A percentile compares a stretch with the other conserved stretches of the same genome.
These are phyloP conservation scores for Pachyseris speciosa DNA, from an alignment of 64 coral and sea anemone species.

Conservation along the genomic window DNA sequence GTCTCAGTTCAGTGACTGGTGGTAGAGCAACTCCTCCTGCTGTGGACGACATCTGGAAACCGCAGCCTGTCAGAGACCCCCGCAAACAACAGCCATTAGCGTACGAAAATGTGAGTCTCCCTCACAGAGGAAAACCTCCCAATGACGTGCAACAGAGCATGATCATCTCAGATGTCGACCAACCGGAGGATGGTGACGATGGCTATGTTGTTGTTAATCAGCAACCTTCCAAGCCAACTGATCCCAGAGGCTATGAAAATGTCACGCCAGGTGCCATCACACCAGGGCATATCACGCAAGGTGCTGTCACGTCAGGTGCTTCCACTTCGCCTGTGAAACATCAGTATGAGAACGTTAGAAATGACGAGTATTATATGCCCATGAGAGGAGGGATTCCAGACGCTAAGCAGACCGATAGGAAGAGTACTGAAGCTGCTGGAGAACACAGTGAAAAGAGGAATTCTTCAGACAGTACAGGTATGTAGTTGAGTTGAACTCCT, in stretches of 20 bases:
- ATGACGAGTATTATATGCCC: background rate
- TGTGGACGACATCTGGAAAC: conserved; percentile 2
- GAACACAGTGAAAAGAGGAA: background rate
- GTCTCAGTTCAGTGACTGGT: background rate
- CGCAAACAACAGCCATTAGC: conserved; percentile 12
- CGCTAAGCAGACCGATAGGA: background rate
- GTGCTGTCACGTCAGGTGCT: background rate
- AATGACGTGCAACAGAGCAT: conserved; percentile 24
- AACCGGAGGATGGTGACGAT: conserved; percentile 13
- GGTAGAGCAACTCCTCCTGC: background rate
- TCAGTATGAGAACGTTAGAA: background rate
- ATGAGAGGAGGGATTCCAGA: conserved; percentile 10
- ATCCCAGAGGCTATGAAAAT: conserved; percentile 57
- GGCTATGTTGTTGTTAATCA: conserved; percentile 48
- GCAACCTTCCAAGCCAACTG: conserved; percentile 8
- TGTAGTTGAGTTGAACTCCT: too few relatives aligned
- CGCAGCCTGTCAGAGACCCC: background rate
- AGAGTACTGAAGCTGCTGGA: background rate
- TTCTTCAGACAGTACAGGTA: background rate
- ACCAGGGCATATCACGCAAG: background rate
- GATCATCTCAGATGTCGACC: conserved; percentile 56
- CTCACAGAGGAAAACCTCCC: background rate
- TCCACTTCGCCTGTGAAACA: background rate
- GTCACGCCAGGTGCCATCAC: conserved; percentile 5
- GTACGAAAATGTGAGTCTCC: conserved; percentile 63